Percentiles rank a stretch among this genome's conserved stretches.
These are phyloP conservation scores for Rhizomys pruinosus DNA, from an alignment of 2,113 vertebrate genomes.

Conservation along the genomic window DNA sequence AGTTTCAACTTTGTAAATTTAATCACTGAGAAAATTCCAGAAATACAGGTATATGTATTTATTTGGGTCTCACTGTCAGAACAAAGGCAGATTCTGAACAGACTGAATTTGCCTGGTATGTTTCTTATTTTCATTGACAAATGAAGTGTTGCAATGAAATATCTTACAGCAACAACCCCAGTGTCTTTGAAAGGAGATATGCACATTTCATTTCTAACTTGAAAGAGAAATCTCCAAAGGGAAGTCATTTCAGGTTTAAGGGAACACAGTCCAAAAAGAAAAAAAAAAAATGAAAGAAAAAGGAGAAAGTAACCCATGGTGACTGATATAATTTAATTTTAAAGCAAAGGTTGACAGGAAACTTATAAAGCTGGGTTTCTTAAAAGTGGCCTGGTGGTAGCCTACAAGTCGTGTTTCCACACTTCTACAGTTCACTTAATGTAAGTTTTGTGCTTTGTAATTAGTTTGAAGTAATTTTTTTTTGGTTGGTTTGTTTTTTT, in stretches of 20 bases:
- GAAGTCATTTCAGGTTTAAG: slow-evolving; percentile 45
- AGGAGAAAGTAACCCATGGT: not conserved
- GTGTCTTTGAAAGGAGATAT: slow-evolving; percentile 51
- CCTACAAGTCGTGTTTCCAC: not conserved
- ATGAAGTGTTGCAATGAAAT: slow-evolving; percentile 53
- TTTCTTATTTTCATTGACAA: slow-evolving; percentile 42
- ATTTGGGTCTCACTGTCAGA: slow-evolving; percentile 36
- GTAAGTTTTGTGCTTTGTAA: not conserved
- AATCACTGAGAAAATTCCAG: slow-evolving; percentile 32
- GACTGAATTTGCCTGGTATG: not conserved
- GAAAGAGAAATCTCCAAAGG: slow-evolving; percentile 64
- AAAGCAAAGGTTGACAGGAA: slow-evolving; percentile 53
- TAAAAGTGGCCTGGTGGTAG: not conserved
- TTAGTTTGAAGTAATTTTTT: not conserved
- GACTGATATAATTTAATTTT: slow-evolving; percentile 51
- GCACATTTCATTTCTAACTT: slow-evolving; percentile 34
- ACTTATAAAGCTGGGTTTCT: slow-evolving; percentile 13
- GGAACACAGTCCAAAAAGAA: not conserved
- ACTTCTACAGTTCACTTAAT: not conserved
- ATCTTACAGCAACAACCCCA: not conserved
- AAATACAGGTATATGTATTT: not conserved
- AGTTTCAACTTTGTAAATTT: slow-evolving; percentile 32
- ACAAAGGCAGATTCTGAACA: not conserved
- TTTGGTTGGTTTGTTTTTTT: too few relatives aligned
- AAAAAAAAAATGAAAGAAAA: not conserved